phyloP scores from a whole-genome alignment of 2,888 invertebrate genomes.

The Saturnia japonica region DNA sequence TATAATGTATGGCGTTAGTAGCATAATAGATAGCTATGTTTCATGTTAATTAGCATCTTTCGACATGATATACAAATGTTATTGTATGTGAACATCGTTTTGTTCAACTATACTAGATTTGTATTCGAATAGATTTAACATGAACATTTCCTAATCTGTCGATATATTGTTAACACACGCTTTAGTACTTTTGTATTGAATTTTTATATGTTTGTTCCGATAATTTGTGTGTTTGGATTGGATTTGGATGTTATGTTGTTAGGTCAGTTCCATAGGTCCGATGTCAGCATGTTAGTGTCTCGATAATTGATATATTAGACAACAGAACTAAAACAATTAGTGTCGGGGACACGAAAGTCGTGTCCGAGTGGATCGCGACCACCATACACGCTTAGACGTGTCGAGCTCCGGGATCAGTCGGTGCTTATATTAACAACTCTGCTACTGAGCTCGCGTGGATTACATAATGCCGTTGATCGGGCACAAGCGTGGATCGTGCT shows the following conservation, averaged over 20 bases:
- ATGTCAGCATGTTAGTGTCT: neutral
- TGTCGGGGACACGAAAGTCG: too few species aligned
- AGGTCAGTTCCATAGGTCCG: neutral
- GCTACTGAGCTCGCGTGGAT: too few species aligned
- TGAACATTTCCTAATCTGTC: neutral
- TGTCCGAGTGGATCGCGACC: too few species aligned
- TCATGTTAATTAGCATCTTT: neutral
- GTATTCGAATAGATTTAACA: conserved; percentile 1
- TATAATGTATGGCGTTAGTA: conserved; percentile 1
- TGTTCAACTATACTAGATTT: neutral
- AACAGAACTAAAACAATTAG: too few species aligned
- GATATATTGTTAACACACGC: neutral
- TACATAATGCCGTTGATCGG: too few species aligned
- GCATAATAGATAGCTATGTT: neutral
- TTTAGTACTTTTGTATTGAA: neutral
- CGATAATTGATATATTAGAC: too few species aligned
- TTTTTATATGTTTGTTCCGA: neutral
- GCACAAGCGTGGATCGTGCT: too few species aligned
- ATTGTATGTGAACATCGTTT: neutral
- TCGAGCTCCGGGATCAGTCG: too few species aligned
- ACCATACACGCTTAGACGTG: too few species aligned
- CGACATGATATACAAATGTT: neutral
- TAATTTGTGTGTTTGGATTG: neutral
- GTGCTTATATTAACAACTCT: too few species aligned
- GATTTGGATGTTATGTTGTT: neutral